Percentiles rank a stretch among this genome's conserved stretches.
These are phyloP conservation scores for Dinoponera quadriceps DNA, from an alignment of 1,140 invertebrate genomes.

Conservation along the genomic window DNA sequence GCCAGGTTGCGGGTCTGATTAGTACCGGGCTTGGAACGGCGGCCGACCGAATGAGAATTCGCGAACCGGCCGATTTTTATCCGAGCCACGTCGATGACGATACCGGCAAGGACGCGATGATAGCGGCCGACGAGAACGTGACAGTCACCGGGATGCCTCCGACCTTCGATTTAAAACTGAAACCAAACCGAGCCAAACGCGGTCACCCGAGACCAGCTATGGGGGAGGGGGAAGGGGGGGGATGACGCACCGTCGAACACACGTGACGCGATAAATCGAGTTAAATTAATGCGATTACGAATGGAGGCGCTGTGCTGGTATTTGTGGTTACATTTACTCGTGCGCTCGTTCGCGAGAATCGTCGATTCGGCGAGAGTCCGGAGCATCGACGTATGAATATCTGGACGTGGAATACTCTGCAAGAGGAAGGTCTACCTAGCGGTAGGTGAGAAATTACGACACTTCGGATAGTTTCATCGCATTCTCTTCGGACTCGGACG, in stretches of 20 bases:
- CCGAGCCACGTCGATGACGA: neutral
- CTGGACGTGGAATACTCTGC: too few species aligned
- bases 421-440: too few species aligned
- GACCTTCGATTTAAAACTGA: constrained; percentile 61
- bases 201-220: constrained; percentile 13
- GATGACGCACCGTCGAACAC: neutral
- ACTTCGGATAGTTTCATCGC: too few species aligned
- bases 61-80: neutral
- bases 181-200: constrained; percentile 53
- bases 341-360: neutral
- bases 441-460: too few species aligned
- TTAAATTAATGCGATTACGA: constrained; percentile 76
- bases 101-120: constrained; percentile 9
- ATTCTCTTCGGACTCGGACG: too few species aligned
- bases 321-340: neutral
- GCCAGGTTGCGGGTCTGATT: too few species aligned
- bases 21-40: neutral
- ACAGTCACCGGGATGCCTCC: neutral
- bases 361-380: neutral
- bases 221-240: neutral
- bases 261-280: constrained; percentile 66
- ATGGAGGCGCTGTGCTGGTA: constrained; percentile 10
- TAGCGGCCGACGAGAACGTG: too few species aligned
- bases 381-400: too few species aligned
- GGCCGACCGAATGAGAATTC: neutral